Evolutionary conservation across 2,888 invertebrate species (phyloP).

Genomic region (Diarsia rubi): DNA sequence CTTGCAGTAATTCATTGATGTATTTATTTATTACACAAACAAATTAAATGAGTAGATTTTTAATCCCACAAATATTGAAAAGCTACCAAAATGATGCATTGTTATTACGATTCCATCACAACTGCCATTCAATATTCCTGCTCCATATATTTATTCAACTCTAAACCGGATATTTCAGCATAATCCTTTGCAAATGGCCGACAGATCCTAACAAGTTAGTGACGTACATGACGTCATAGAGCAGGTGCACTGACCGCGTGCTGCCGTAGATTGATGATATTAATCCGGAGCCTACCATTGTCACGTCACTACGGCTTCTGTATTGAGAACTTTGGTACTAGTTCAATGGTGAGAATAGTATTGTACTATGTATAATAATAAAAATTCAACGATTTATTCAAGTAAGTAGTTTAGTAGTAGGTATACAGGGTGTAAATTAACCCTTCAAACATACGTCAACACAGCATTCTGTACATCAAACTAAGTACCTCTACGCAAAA

Average conservation of each 20-base stretch:
- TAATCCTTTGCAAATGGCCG: constrained; percentile 60
- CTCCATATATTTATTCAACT: constrained; percentile 42
- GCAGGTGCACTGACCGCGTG: constrained; percentile 68
- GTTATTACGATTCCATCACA: constrained; percentile 10
- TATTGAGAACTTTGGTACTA: background rate
- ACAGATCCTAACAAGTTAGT: constrained; percentile 52
- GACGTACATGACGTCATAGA: constrained; percentile 62
- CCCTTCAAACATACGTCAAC: too few relatives aligned
- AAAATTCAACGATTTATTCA: too few relatives aligned
- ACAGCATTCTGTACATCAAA: too few relatives aligned
- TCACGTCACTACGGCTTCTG: background rate
- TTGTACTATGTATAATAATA: background rate
- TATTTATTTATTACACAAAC: too few relatives aligned
- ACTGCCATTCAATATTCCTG: background rate
- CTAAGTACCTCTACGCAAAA: too few relatives aligned
- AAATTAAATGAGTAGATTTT: too few relatives aligned
- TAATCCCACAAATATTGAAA: background rate
- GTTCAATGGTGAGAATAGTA: background rate
- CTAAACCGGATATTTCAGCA: constrained; percentile 46
- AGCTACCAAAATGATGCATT: background rate
- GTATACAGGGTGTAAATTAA: too few relatives aligned
- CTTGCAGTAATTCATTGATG: too few relatives aligned
- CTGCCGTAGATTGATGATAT: constrained; percentile 67
- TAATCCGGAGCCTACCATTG: constrained; percentile 59
- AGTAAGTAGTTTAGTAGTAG: too few relatives aligned